phyloP scores from a whole-genome alignment of 53 echinoderm and acorn worm genomes.

The Echinarachnius parma region DNA sequence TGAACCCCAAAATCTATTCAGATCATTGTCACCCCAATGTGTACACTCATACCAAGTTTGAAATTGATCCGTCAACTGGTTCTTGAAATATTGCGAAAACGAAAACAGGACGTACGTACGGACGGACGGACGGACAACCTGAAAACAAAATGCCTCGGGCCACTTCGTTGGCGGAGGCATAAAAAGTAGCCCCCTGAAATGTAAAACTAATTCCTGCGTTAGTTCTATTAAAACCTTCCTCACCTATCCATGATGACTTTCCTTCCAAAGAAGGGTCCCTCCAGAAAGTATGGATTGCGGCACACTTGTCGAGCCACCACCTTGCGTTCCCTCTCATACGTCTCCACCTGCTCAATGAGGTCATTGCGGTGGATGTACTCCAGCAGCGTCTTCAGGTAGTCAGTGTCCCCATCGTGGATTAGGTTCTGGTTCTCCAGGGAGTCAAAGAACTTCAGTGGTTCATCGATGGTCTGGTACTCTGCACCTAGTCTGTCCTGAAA shows the following conservation, averaged over 20 bases:
- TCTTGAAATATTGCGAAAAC: no score
- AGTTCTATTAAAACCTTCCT: no score
- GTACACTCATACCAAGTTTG: no score
- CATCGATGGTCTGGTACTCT: constrained; percentile 52
- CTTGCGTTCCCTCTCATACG: constrained; percentile 68
- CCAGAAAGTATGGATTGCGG: constrained; percentile 49
- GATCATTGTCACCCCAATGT: no score
- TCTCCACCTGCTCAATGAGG: constrained; percentile 58
- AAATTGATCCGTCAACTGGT: no score
- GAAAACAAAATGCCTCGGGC: no score
- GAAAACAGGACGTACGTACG: no score
- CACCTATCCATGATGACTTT: constrained; percentile 55
- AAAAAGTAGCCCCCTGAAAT: no score
- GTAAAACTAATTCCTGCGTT: no score
- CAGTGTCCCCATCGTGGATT: constrained; percentile 74
- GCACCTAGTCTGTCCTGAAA: constrained; percentile 44
- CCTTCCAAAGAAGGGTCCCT: constrained; percentile 70
- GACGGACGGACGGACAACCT: no score
- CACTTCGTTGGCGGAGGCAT: no score
- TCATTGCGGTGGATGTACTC: constrained; percentile 48
- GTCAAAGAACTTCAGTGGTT: constrained; percentile 68
- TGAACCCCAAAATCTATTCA: no score
- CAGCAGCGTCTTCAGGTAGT: constrained; percentile 57
- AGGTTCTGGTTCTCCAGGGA: constrained; percentile 60
- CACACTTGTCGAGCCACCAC: constrained; percentile 54